phyloP scores from a whole-genome alignment of 2,888 invertebrate genomes.

The Drosophila mimetica region DNA sequence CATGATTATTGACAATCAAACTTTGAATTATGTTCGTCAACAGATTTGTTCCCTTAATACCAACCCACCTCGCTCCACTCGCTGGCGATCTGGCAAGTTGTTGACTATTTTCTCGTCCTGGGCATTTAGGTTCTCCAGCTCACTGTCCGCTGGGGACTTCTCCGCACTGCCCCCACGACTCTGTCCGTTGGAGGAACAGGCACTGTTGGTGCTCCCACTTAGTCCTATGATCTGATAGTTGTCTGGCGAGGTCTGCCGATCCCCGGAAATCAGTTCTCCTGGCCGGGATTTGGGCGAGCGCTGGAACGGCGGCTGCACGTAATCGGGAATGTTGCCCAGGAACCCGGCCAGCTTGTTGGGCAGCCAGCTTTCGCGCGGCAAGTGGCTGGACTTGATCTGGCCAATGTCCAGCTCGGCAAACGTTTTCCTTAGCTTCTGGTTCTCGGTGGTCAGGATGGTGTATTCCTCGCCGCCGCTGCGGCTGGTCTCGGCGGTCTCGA shows the following conservation, averaged over 20 bases:
- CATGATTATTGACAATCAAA: no score
- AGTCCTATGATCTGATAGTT: constrained; percentile 81
- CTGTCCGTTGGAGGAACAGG: constrained; percentile 68
- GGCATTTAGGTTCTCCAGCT: constrained; percentile 83
- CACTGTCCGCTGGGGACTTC: constrained; percentile 88
- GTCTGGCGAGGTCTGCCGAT: constrained; percentile 72
- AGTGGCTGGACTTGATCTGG: constrained; percentile 82
- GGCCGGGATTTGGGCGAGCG: constrained; percentile 72
- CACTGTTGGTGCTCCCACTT: constrained; percentile 68
- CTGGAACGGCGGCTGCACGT: constrained; percentile 79
- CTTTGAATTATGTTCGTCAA: no score
- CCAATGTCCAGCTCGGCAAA: constrained; percentile 93
- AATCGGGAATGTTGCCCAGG: constrained; percentile 82
- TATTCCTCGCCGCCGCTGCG: constrained; percentile 86
- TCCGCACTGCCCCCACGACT: constrained; percentile 80
- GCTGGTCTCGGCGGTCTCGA: constrained; percentile 85
- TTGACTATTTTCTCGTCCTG: constrained; percentile 78
- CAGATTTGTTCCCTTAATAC: background rate
- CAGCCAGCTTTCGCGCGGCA: constrained; percentile 81
- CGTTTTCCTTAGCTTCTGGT: constrained; percentile 91
- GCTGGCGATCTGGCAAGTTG: constrained; percentile 79
- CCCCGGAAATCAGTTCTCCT: constrained; percentile 47
- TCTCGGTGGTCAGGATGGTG: constrained; percentile 89
- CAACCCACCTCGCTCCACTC: constrained; percentile 73
- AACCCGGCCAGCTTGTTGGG: constrained; percentile 82